Evolutionary conservation across 2,797 vertebrate genomes (phyloP).

Genomic region (Poeciliopsis turneri): DNA sequence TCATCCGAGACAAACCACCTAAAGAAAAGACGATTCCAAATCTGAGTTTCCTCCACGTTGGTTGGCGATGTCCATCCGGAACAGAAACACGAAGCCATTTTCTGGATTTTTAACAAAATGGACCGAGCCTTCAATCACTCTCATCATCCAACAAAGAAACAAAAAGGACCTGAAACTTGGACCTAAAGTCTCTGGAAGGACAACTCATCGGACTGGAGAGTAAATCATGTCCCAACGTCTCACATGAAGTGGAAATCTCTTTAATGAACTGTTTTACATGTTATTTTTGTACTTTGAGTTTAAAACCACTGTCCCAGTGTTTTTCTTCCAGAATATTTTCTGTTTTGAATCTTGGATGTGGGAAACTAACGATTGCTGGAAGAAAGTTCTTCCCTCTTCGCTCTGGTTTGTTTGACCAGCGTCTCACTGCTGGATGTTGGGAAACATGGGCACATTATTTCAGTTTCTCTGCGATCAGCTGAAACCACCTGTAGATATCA

Average conservation of each 20-base stretch:
- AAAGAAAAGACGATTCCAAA: conserved; percentile 27
- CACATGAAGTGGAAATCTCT: conserved; percentile 20
- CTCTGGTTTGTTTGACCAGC: conserved; percentile 39
- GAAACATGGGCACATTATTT: conserved; percentile 52
- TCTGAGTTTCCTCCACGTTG: conserved; percentile 13
- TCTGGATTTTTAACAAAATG: not conserved
- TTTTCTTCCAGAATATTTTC: not conserved
- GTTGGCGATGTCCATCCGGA: conserved; percentile 23
- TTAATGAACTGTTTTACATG: conserved; percentile 37
- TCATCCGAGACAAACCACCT: conserved; percentile 1
- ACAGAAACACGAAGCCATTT: conserved; percentile 28
- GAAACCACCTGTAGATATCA: conserved; percentile 65
- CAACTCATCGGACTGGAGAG: conserved; percentile 23
- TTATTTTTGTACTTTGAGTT: conserved; percentile 44
- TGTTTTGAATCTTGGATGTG: conserved; percentile 27
- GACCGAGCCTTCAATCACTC: conserved; percentile 25
- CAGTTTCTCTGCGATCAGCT: conserved; percentile 38
- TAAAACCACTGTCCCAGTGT: conserved; percentile 2
- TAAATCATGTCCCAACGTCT: conserved; percentile 15
- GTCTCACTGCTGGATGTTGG: conserved; percentile 41
- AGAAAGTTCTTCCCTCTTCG: conserved; percentile 32
- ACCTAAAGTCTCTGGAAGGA: conserved; percentile 35
- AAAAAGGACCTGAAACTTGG: conserved; percentile 35
- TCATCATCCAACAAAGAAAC: conserved; percentile 22
- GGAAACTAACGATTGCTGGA: conserved; percentile 23